Evolutionary conservation across 2,113 vertebrate genomes (phyloP).

Genomic region (Otolemur garnettii): DNA sequence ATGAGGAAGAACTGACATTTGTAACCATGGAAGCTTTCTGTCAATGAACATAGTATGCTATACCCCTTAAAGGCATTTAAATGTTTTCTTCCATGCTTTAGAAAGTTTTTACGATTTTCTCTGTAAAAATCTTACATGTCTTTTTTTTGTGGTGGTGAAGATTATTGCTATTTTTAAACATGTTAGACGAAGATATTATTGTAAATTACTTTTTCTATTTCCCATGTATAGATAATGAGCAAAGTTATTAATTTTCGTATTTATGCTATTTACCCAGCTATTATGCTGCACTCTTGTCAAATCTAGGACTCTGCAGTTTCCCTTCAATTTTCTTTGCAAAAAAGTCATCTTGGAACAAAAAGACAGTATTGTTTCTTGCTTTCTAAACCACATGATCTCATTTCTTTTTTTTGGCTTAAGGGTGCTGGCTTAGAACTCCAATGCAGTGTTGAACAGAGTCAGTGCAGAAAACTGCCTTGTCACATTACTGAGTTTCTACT

Average conservation of each 20-base stretch:
- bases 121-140: background rate
- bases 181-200: background rate
- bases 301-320: background rate
- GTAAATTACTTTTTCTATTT: constrained; percentile 44
- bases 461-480: background rate
- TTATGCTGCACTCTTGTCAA: background rate
- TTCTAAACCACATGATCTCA: background rate
- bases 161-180: constrained; percentile 36
- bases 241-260: background rate
- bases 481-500: background rate
- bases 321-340: background rate
- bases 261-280: background rate
- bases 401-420: background rate
- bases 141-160: constrained; percentile 13
- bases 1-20: background rate
- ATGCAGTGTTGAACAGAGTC: background rate
- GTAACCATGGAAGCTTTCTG: background rate
- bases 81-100: background rate
- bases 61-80: background rate
- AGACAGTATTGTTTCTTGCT: constrained; percentile 1
- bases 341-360: background rate
- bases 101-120: constrained; percentile 19
- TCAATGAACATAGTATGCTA: background rate
- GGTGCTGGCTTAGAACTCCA: background rate
- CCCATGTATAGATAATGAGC: constrained; percentile 28